These are phyloP conservation scores for Potorous gilbertii DNA, from an alignment of 2,797 vertebrate genomes.

Conservation along the genomic window DNA sequence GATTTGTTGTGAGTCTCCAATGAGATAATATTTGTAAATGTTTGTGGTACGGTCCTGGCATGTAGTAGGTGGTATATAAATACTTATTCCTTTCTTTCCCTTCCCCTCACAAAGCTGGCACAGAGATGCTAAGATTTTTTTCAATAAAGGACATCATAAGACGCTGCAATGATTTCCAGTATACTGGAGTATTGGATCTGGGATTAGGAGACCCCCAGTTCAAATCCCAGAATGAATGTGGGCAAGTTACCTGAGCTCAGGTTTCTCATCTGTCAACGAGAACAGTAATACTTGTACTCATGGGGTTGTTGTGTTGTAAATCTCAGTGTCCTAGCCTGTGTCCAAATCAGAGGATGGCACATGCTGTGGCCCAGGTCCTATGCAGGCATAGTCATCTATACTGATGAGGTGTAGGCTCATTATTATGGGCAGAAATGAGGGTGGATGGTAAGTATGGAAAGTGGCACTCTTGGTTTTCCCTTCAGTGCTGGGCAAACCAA, in stretches of 20 bases:
- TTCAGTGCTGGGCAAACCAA: background rate
- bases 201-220: background rate
- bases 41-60: background rate
- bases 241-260: background rate
- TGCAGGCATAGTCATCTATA: background rate
- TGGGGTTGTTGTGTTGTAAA: background rate
- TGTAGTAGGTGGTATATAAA: background rate
- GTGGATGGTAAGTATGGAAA: background rate
- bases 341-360: background rate
- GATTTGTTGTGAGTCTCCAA: background rate
- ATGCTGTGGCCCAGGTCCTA: background rate
- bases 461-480: background rate
- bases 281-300: background rate
- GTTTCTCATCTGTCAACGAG: background rate
- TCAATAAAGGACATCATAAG: background rate
- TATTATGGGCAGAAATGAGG: background rate
- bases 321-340: background rate
- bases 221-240: background rate
- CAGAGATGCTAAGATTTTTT: background rate
- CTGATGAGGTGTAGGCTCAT: background rate
- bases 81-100: background rate
- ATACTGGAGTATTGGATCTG: background rate
- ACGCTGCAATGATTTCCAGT: background rate
- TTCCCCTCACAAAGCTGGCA: background rate
- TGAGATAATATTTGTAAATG: background rate